Percentiles rank a stretch among this genome's conserved stretches.
Evolutionary conservation across 2,113 vertebrate species (phyloP).

Genomic region (Erpornis zantholeuca): DNA sequence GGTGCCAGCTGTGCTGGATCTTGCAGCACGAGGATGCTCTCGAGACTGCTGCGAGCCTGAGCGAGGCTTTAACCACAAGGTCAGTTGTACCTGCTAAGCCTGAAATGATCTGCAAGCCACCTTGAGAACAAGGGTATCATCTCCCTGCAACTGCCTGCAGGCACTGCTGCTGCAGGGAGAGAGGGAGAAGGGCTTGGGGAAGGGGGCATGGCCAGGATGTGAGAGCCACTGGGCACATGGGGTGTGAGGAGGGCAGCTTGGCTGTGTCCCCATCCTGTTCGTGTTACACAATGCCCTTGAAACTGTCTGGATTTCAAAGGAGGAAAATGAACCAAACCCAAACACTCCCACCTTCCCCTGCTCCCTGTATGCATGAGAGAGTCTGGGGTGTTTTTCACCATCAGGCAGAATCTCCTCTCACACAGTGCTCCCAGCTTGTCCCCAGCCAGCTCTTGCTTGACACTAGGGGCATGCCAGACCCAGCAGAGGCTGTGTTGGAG

Average conservation of each 20-base stretch:
- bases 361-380: neutral
- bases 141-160: neutral
- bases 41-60: accelerated
- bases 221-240: accelerated
- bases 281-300: neutral
- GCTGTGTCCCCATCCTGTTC: neutral
- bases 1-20: neutral
- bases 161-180: neutral
- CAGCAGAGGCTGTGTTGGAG: accelerated
- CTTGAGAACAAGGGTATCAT: neutral
- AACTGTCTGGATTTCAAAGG: neutral
- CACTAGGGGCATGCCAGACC: neutral
- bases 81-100: neutral
- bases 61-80: neutral
- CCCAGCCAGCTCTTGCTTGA: neutral
- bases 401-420: neutral
- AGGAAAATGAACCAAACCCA: neutral
- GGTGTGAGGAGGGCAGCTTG: neutral
- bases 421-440: neutral
- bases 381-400: neutral
- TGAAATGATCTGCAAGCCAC: neutral
- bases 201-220: accelerated
- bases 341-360: neutral
- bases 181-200: neutral
- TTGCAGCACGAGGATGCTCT: neutral